A percentile compares a stretch with the other conserved stretches of the same genome.
These are phyloP conservation scores for Cardinalis cardinalis DNA, from an alignment of 2,113 vertebrate species.

Conservation along the genomic window DNA sequence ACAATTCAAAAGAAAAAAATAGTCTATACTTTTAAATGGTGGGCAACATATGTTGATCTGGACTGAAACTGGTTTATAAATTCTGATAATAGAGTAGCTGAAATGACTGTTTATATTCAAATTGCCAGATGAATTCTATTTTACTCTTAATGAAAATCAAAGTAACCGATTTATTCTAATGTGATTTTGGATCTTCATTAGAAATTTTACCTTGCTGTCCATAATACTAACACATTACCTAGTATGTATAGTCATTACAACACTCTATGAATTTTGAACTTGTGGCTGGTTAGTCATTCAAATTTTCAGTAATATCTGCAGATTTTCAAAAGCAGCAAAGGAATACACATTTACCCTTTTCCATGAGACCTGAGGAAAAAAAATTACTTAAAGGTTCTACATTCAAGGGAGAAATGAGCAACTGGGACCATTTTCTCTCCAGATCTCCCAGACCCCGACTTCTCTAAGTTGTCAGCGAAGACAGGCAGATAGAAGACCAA, in stretches of 20 bases:
- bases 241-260: neutral
- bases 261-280: neutral
- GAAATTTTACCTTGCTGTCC: neutral
- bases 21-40: neutral
- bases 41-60: neutral
- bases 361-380: neutral
- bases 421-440: neutral
- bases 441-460: neutral
- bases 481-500: neutral
- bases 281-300: neutral
- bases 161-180: neutral
- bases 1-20: neutral
- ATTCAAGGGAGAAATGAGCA: neutral
- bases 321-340: neutral
- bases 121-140: neutral
- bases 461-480: neutral
- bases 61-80: neutral
- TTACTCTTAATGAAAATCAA: neutral
- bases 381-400: neutral
- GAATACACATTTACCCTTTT: neutral
- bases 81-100: neutral
- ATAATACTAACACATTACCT: neutral
- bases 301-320: neutral
- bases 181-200: neutral
- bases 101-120: neutral